A percentile compares a stretch with the other conserved stretches of the same genome.
These are phyloP conservation scores for Monochamus saltuarius DNA, from an alignment of 1,140 invertebrate species.

Conservation along the genomic window DNA sequence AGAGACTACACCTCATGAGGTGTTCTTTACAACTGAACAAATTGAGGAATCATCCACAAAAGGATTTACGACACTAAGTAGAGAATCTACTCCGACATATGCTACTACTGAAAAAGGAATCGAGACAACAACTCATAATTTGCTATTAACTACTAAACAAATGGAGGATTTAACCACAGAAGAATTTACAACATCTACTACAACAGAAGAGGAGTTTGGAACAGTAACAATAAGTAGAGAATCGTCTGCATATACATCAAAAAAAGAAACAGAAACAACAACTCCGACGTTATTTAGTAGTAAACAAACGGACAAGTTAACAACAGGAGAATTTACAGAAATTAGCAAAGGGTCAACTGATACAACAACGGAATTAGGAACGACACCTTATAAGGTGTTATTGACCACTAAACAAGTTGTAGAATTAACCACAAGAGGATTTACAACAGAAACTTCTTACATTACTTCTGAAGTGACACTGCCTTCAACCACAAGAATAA, in stretches of 20 bases:
- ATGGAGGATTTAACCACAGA: neutral
- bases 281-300: too few relatives aligned
- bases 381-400: too few relatives aligned
- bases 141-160: neutral
- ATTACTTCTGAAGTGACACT: neutral
- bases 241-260: too few relatives aligned
- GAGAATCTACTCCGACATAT: neutral
- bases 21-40: conserved; percentile 19
- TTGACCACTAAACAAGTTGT: too few relatives aligned
- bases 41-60: conserved; percentile 17
- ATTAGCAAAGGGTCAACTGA: too few relatives aligned
- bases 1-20: conserved; percentile 6
- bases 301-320: too few relatives aligned
- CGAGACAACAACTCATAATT: conserved; percentile 14
- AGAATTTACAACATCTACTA: too few relatives aligned
- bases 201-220: too few relatives aligned
- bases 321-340: too few relatives aligned
- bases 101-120: neutral
- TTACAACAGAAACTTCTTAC: too few relatives aligned
- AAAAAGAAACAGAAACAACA: conserved; percentile 1
- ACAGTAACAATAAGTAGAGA: too few relatives aligned
- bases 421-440: neutral
- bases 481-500: neutral
- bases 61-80: neutral
- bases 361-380: too few relatives aligned